Conservation (phyloP, 2,797 vertebrate genomes). For the Manis crassicaudata region DNA sequence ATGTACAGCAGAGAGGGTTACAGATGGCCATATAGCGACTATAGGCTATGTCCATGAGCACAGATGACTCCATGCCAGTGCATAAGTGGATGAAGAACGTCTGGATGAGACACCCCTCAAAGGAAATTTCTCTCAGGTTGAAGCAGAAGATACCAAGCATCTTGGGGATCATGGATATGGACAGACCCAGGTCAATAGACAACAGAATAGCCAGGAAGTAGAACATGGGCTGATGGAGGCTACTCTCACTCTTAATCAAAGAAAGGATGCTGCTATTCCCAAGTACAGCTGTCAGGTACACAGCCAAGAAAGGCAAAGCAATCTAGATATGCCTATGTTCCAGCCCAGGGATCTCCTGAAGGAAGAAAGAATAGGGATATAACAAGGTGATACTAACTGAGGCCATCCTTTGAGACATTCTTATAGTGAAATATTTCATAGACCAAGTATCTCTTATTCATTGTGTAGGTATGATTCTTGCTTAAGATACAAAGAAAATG, state of each 20-base stretch:
- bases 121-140: slow-evolving; percentile 8
- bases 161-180: slow-evolving; percentile 46
- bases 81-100: slow-evolving; percentile 57
- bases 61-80: slow-evolving; percentile 40
- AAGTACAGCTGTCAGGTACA: slow-evolving; percentile 40
- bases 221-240: slow-evolving; percentile 58
- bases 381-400: not conserved
- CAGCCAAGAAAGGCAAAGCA: slow-evolving; percentile 42
- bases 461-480: not conserved
- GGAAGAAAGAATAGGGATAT: not conserved
- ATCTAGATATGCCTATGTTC: slow-evolving; percentile 16
- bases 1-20: not conserved
- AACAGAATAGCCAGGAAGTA: slow-evolving; percentile 50
- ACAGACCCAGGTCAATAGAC: not conserved
- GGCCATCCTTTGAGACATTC: not conserved
- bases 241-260: slow-evolving; percentile 9
- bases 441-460: not conserved
- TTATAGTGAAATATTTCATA: not conserved
- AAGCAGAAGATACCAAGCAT: slow-evolving; percentile 57
- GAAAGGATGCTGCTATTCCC: slow-evolving; percentile 1
- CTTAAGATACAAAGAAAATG: not conserved
- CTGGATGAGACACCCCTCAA: slow-evolving; percentile 34
- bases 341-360: slow-evolving; percentile 33
- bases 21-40: slow-evolving; percentile 40
- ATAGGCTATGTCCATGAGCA: slow-evolving; percentile 32